Percentiles rank a stretch among this genome's conserved stretches.
Evolutionary conservation across 2,888 invertebrate genomes (phyloP).

Genomic region (Drosophila quasianomalipes): DNA sequence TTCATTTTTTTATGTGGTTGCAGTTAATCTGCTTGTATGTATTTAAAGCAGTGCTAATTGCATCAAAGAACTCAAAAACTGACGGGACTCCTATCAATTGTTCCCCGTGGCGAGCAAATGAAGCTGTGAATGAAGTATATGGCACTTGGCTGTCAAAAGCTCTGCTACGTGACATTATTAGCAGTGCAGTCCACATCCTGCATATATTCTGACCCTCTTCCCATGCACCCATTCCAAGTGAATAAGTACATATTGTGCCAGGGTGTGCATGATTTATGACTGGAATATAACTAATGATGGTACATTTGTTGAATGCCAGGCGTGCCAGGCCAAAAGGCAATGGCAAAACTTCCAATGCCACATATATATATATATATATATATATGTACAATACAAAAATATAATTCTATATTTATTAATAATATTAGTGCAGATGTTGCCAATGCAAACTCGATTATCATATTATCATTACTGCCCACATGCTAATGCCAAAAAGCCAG

Average conservation of each 20-base stretch:
- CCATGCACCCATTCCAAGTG: slow-evolving; percentile 4
- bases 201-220: slow-evolving; percentile 24
- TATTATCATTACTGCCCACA: slow-evolving; percentile 24
- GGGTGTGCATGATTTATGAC: slow-evolving; percentile 73
- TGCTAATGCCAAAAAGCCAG: not conserved
- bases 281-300: slow-evolving; percentile 69
- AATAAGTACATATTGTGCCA: slow-evolving; percentile 19
- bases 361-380: slow-evolving; percentile 5
- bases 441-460: slow-evolving; percentile 38
- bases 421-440: slow-evolving; percentile 47
- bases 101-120: slow-evolving; percentile 21
- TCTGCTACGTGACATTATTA: slow-evolving; percentile 77
- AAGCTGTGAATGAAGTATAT: slow-evolving; percentile 32
- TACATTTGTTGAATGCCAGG: slow-evolving; percentile 60
- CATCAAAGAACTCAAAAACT: slow-evolving; percentile 18
- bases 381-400: not conserved
- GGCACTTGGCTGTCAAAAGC: slow-evolving; percentile 74
- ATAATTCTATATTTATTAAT: slow-evolving; percentile 19
- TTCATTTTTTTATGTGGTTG: not conserved
- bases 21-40: not conserved
- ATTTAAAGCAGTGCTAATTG: slow-evolving; percentile 34
- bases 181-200: slow-evolving; percentile 64
- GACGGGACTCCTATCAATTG: slow-evolving; percentile 23
- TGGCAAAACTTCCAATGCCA: slow-evolving; percentile 18
- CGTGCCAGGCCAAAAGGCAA: slow-evolving; percentile 36